A percentile compares a stretch with the other conserved stretches of the same genome.
phyloP scores from a whole-genome alignment of 2,113 vertebrate species.

The Numenius arquata region DNA sequence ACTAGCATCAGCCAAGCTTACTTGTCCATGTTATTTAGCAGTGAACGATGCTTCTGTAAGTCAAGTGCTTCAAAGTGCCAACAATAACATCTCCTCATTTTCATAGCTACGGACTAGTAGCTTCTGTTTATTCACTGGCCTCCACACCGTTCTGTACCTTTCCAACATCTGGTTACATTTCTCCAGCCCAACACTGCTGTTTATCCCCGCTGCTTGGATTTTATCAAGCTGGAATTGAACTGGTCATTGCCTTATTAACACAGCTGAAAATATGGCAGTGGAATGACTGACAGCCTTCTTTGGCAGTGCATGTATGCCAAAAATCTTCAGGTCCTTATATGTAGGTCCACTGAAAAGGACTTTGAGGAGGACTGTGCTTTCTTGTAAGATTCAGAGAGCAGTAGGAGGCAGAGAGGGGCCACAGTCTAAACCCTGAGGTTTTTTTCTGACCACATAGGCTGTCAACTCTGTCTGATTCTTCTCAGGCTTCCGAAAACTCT shows the following conservation, averaged over 20 bases:
- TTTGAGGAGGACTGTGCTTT: neutral
- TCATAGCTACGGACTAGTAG: neutral
- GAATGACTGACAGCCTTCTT: neutral
- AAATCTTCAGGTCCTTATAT: neutral
- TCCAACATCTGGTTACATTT: neutral
- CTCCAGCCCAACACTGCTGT: neutral
- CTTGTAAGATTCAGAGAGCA: neutral
- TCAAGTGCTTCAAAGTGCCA: neutral
- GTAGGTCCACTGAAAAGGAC: neutral
- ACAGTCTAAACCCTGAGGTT: neutral
- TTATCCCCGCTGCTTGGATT: neutral
- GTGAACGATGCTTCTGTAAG: neutral
- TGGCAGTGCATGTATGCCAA: neutral
- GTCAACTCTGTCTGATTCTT: neutral
- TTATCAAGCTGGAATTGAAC: neutral
- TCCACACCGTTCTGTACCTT: neutral
- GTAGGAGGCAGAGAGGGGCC: neutral
- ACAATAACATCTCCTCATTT: neutral
- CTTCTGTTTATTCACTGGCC: neutral
- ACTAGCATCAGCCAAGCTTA: neutral
- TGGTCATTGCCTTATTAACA: neutral
- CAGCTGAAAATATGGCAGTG: neutral
- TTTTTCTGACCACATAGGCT: neutral
- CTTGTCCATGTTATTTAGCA: neutral
- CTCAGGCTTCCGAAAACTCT: conserved; percentile 26